These are phyloP conservation scores for Elymnias hypermnestra DNA, from an alignment of 1,140 invertebrate genomes.

Conservation along the genomic window DNA sequence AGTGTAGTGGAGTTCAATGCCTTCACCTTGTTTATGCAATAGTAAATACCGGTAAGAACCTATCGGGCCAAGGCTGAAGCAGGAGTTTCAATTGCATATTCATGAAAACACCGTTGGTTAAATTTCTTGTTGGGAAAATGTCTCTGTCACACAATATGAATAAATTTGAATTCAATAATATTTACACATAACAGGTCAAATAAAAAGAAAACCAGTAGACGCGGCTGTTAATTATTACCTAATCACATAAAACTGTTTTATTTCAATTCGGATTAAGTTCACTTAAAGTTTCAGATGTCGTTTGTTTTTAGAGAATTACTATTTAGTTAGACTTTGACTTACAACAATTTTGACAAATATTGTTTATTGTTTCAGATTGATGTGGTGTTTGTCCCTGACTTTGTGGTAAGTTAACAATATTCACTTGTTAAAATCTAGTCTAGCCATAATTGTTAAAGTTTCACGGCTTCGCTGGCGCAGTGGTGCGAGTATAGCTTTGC, in stretches of 20 bases:
- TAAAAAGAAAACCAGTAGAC: too few relatives aligned
- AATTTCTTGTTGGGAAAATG: background rate
- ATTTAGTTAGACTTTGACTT: too few relatives aligned
- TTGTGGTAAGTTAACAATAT: slow-evolving; percentile 25
- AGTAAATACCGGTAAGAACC: background rate
- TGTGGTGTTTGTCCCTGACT: slow-evolving; percentile 18
- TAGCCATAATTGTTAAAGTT: background rate
- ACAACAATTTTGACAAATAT: too few relatives aligned
- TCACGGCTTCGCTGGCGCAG: too few relatives aligned
- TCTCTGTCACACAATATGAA: background rate
- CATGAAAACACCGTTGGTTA: slow-evolving; percentile 5
- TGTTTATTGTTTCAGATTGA: slow-evolving; percentile 25
- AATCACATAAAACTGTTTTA: too few relatives aligned
- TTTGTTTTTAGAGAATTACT: too few relatives aligned
- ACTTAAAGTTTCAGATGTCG: too few relatives aligned
- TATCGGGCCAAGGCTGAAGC: slow-evolving; percentile 9
- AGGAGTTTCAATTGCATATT: slow-evolving; percentile 5
- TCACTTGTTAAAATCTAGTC: too few relatives aligned
- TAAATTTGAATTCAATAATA: background rate
- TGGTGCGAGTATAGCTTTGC: too few relatives aligned
- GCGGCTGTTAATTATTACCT: too few relatives aligned
- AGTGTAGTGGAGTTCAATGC: slow-evolving; percentile 3
- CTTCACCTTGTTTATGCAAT: slow-evolving; percentile 8
- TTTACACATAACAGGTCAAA: too few relatives aligned
- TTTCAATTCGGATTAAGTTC: too few relatives aligned